Evolutionary conservation across 1,140 invertebrate species (phyloP).

Genomic region (Drosophila nasuta): DNA sequence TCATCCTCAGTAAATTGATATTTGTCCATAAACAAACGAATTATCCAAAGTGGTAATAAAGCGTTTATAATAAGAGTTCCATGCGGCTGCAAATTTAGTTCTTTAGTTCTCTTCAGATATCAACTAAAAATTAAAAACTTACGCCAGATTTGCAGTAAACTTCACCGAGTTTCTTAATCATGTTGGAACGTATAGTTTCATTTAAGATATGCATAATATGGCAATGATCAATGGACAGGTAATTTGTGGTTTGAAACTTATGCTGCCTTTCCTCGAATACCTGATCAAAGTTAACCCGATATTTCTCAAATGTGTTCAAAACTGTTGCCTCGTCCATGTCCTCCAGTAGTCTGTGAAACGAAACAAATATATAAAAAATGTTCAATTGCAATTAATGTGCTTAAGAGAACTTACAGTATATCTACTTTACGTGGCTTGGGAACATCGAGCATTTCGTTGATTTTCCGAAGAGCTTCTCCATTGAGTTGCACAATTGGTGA

Average conservation of each 20-base stretch:
- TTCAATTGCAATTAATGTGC: background rate
- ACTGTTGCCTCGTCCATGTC: conserved; percentile 52
- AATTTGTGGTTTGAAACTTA: conserved; percentile 46
- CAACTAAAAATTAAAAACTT: background rate
- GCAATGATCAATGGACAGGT: conserved; percentile 57
- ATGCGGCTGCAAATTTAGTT: conserved; percentile 38
- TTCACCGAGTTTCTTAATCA: conserved; percentile 57
- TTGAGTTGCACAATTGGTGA: conserved; percentile 30
- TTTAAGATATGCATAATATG: conserved; percentile 61
- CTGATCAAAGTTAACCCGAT: conserved; percentile 50
- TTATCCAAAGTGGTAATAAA: conserved; percentile 70
- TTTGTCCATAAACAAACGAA: conserved; percentile 69
- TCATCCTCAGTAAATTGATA: conserved; percentile 46
- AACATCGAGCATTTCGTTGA: conserved; percentile 47
- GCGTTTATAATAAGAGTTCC: conserved; percentile 66
- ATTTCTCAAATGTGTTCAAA: conserved; percentile 61
- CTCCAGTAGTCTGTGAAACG: conserved; percentile 52
- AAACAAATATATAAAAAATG: conserved; percentile 19
- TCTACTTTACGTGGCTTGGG: conserved; percentile 54
- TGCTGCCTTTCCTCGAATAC: conserved; percentile 51
- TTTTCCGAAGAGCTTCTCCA: conserved; percentile 22
- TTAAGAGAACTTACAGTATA: conserved; percentile 54
- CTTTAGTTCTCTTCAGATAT: background rate
- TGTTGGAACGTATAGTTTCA: conserved; percentile 45
- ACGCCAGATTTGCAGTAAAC: conserved; percentile 51